Percentiles rank a stretch among this genome's conserved stretches.
These are phyloP conservation scores for Eolophus roseicapilla DNA, from an alignment of 2,113 vertebrate species.

Conservation along the genomic window DNA sequence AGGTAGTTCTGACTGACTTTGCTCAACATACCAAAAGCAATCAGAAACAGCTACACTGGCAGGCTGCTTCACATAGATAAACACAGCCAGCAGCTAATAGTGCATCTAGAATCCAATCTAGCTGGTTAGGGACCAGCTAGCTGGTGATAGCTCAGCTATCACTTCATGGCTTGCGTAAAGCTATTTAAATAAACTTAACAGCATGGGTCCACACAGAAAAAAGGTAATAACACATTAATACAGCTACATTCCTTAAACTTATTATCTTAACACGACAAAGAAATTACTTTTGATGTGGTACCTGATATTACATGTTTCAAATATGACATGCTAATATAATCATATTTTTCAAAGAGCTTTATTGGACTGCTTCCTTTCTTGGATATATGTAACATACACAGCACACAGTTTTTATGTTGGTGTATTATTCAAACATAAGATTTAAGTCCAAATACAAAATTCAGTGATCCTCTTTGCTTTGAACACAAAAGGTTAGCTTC, in stretches of 20 bases:
- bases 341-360: conserved; percentile 19
- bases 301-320: background rate
- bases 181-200: background rate
- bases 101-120: background rate
- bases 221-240: background rate
- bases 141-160: background rate
- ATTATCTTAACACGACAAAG: background rate
- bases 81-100: background rate
- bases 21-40: background rate
- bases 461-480: conserved; percentile 49
- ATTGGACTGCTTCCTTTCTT: conserved; percentile 35
- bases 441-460: conserved; percentile 25
- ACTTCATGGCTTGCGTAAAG: background rate
- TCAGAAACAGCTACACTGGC: background rate
- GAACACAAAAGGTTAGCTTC: conserved; percentile 13
- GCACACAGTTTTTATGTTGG: background rate
- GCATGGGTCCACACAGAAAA: background rate
- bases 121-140: background rate
- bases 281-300: background rate
- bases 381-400: background rate
- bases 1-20: background rate
- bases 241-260: background rate
- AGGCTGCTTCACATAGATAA: background rate
- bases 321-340: background rate
- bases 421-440: conserved; percentile 9